Conservation (phyloP, 2,888 invertebrate species). For the Leucozona laternaria region DNA sequence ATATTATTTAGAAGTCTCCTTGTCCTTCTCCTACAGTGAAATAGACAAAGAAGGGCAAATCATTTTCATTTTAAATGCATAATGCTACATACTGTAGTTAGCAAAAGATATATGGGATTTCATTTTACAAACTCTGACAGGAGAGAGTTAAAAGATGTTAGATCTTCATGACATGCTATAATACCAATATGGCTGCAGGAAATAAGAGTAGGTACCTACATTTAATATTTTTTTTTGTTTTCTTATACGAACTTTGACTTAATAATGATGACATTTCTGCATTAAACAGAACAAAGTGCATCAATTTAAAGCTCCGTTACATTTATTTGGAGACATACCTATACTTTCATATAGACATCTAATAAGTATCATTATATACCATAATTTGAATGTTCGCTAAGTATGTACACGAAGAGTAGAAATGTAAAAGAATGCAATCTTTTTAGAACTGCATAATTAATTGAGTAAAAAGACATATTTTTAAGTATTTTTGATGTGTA, state of each 20-base stretch:
- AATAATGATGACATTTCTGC: not conserved
- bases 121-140: constrained; percentile 21
- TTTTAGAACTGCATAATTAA: too few relatives aligned
- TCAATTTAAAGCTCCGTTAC: too few relatives aligned
- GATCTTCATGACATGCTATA: constrained; percentile 25
- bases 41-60: constrained; percentile 18
- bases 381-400: too few relatives aligned
- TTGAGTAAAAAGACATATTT: too few relatives aligned
- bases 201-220: constrained; percentile 38
- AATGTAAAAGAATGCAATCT: too few relatives aligned
- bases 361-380: too few relatives aligned
- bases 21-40: too few relatives aligned
- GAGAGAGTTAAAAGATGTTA: constrained; percentile 25
- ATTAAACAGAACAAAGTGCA: not conserved
- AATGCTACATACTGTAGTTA: constrained; percentile 38
- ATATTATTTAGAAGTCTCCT: not conserved
- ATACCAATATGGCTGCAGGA: constrained; percentile 16
- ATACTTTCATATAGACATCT: too few relatives aligned
- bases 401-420: too few relatives aligned
- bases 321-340: too few relatives aligned
- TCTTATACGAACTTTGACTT: not conserved
- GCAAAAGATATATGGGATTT: constrained; percentile 34
- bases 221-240: not conserved
- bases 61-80: constrained; percentile 64
- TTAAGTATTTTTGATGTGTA: too few relatives aligned